These are phyloP conservation scores for Notothenia rossii DNA, from an alignment of 2,113 vertebrate genomes.

Conservation along the genomic window DNA sequence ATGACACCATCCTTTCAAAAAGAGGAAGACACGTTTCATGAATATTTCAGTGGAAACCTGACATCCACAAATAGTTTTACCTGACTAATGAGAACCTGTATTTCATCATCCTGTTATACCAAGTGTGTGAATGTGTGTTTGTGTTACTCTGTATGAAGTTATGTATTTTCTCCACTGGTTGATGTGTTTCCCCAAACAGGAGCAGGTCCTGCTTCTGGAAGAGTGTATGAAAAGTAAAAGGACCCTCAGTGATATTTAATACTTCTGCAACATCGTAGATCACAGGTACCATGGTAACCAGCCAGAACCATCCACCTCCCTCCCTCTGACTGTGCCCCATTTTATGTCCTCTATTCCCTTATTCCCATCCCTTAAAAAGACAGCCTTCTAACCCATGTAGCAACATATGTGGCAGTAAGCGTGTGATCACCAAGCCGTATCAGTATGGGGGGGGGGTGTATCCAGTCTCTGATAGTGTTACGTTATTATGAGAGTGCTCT, in stretches of 20 bases:
- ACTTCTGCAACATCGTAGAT: constrained; percentile 44
- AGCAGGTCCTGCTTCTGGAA: constrained; percentile 45
- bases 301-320: constrained; percentile 10
- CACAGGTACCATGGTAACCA: constrained; percentile 73
- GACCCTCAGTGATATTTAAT: constrained; percentile 66
- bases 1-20: constrained; percentile 33
- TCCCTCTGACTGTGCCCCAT: neutral
- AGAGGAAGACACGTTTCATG: constrained; percentile 30
- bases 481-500: too few relatives aligned
- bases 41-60: constrained; percentile 53
- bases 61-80: constrained; percentile 9
- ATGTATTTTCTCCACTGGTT: constrained; percentile 35
- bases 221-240: constrained; percentile 65
- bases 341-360: constrained; percentile 14
- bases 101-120: constrained; percentile 30
- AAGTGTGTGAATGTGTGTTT: constrained; percentile 4
- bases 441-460: neutral
- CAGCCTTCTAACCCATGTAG: neutral
- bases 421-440: constrained; percentile 19
- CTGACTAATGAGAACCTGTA: constrained; percentile 40
- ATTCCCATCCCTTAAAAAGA: neutral
- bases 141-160: neutral
- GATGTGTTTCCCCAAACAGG: constrained; percentile 32
- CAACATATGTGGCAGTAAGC: constrained; percentile 2
- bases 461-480: too few relatives aligned